Evolutionary conservation across 2,888 invertebrate genomes (phyloP).

Genomic region (Ennomos fuscantarius): DNA sequence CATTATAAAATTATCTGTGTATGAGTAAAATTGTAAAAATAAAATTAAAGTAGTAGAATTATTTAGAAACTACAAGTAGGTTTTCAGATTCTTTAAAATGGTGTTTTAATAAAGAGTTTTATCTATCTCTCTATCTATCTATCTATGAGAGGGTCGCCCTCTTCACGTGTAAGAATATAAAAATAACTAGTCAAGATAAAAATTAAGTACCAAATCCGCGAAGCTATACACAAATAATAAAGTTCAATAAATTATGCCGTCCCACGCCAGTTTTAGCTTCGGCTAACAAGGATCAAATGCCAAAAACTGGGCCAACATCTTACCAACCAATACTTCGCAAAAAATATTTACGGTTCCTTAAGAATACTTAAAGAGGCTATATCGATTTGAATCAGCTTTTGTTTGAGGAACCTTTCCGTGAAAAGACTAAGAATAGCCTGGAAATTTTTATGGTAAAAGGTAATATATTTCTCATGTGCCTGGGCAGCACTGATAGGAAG

Average conservation of each 20-base stretch:
- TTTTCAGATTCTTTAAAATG: too few species aligned
- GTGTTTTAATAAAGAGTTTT: too few species aligned
- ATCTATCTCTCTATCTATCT: too few species aligned
- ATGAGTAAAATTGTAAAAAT: too few species aligned
- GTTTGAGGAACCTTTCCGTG: slow-evolving; percentile 1
- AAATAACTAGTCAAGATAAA: too few species aligned
- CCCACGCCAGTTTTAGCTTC: not conserved
- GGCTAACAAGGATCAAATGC: slow-evolving; percentile 5
- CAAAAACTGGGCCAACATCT: slow-evolving; percentile 8
- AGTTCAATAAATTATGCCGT: not conserved
- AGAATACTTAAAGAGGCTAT: slow-evolving; percentile 6
- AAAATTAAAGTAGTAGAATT: too few species aligned
- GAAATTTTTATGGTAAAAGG: not conserved
- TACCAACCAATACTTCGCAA: not conserved
- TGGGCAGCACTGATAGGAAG: slow-evolving; percentile 19
- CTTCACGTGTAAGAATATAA: too few species aligned
- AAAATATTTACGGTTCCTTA: slow-evolving; percentile 3
- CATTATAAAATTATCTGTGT: too few species aligned
- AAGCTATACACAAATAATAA: slow-evolving; percentile 4
- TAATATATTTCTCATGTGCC: slow-evolving; percentile 9
- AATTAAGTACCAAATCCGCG: not conserved
- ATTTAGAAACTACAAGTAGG: too few species aligned
- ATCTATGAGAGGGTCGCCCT: too few species aligned
- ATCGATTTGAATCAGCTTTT: slow-evolving; percentile 2
- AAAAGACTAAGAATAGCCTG: not conserved